These are phyloP conservation scores for Piaya cayana DNA, from an alignment of 2,113 vertebrate genomes.

Conservation along the genomic window DNA sequence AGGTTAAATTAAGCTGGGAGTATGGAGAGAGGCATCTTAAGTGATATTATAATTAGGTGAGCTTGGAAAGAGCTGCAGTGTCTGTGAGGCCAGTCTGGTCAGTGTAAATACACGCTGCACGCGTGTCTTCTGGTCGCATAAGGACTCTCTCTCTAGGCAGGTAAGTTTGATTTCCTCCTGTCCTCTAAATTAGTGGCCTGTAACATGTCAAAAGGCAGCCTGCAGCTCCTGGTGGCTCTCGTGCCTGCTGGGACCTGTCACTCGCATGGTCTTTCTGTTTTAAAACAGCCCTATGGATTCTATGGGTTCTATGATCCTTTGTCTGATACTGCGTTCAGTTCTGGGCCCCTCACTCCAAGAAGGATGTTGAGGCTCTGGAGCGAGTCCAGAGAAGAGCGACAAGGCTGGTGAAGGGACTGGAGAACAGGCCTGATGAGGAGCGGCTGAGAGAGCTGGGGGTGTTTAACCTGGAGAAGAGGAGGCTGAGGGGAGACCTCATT, in stretches of 20 bases:
- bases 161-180: background rate
- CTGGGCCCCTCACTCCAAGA: too few relatives aligned
- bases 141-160: background rate
- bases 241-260: background rate
- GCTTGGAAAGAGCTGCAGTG: background rate
- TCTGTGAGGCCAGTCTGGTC: background rate
- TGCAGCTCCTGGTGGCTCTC: background rate
- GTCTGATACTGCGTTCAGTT: too few relatives aligned
- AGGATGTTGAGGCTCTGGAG: too few relatives aligned
- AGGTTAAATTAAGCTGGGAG: background rate
- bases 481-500: too few relatives aligned
- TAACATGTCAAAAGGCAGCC: background rate
- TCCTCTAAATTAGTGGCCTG: background rate
- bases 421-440: too few relatives aligned
- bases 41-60: accelerated
- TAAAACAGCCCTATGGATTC: accelerated
- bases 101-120: accelerated
- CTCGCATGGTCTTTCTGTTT: background rate
- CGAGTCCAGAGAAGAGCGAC: too few relatives aligned
- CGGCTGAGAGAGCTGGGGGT: too few relatives aligned
- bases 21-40: background rate
- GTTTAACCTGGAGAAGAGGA: too few relatives aligned
- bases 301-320: too few relatives aligned
- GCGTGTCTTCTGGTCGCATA: background rate
- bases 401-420: too few relatives aligned